Percentiles rank a stretch among this genome's conserved stretches.
Evolutionary conservation across 2,797 vertebrate species (phyloP).

Genomic region (Gymnoscopelus microlampas): DNA sequence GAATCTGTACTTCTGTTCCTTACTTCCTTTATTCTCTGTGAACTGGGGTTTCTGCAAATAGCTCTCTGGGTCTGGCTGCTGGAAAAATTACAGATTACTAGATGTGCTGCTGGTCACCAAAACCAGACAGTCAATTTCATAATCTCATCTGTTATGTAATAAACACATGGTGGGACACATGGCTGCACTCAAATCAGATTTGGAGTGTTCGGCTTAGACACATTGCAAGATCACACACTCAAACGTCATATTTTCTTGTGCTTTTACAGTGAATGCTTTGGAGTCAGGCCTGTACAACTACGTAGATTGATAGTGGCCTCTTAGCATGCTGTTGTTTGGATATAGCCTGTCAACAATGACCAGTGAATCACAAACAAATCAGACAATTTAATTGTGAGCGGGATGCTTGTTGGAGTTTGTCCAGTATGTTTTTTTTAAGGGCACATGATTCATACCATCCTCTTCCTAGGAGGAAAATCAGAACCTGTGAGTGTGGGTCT

Average conservation of each 20-base stretch:
- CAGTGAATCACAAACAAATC: conserved; percentile 16
- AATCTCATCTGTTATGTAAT: conserved; percentile 49
- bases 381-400: not conserved
- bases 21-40: not conserved
- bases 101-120: conserved; percentile 21
- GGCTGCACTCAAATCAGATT: conserved; percentile 50
- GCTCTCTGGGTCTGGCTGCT: conserved; percentile 17
- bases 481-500: not conserved
- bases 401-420: conserved; percentile 12
- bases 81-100: not conserved
- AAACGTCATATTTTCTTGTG: conserved; percentile 27
- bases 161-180: conserved; percentile 36
- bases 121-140: conserved; percentile 36
- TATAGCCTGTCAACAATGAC: conserved; percentile 9
- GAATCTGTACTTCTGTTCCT: conserved; percentile 10
- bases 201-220: conserved; percentile 35
- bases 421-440: conserved; percentile 29
- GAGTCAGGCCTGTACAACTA: conserved; percentile 6
- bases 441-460: conserved; percentile 7
- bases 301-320: conserved; percentile 5
- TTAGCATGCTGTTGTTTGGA: conserved; percentile 28
- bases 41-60: conserved; percentile 3
- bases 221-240: conserved; percentile 5
- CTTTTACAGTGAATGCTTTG: conserved; percentile 37
- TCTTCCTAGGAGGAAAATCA: conserved; percentile 1